Conservation (phyloP, 2,113 vertebrate species). For the Phyllostomus hastatus region DNA sequence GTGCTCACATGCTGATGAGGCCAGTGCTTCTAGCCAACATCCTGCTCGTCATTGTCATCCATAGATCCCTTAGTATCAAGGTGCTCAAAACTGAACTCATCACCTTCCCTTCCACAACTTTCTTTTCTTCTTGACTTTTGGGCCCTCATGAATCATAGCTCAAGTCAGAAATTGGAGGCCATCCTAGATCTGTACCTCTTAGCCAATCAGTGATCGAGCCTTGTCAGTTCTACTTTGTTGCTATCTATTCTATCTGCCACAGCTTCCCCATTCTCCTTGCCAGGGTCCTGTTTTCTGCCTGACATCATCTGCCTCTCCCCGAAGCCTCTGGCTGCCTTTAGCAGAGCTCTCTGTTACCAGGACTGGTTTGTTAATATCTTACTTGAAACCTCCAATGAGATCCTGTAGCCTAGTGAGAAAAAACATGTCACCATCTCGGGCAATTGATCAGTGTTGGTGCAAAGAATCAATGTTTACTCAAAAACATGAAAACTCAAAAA, state of each 20-base stretch:
- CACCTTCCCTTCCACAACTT: neutral
- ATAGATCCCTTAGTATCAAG: neutral
- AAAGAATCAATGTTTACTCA: neutral
- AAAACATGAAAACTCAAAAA: neutral
- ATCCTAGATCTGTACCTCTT: neutral
- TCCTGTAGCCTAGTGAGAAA: neutral
- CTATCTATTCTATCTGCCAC: neutral
- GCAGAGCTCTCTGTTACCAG: neutral
- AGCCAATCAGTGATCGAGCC: neutral
- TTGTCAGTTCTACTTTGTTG: neutral
- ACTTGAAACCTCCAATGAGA: neutral
- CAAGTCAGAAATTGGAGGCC: neutral
- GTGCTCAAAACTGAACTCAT: neutral
- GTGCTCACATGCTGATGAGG: neutral
- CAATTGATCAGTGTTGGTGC: neutral
- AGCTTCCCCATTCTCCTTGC: neutral
- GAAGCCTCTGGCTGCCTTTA: neutral
- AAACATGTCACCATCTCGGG: neutral
- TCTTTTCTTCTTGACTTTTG: conserved; percentile 2
- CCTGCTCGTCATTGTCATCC: neutral
- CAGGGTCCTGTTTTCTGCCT: neutral
- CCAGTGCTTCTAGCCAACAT: neutral
- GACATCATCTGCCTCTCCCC: neutral
- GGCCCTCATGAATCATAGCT: neutral
- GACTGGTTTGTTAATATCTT: neutral